Percentiles rank a stretch among this genome's conserved stretches.
These are phyloP conservation scores for Rhadinocentrus ornatus DNA, from an alignment of 2,797 vertebrate genomes.

Conservation along the genomic window DNA sequence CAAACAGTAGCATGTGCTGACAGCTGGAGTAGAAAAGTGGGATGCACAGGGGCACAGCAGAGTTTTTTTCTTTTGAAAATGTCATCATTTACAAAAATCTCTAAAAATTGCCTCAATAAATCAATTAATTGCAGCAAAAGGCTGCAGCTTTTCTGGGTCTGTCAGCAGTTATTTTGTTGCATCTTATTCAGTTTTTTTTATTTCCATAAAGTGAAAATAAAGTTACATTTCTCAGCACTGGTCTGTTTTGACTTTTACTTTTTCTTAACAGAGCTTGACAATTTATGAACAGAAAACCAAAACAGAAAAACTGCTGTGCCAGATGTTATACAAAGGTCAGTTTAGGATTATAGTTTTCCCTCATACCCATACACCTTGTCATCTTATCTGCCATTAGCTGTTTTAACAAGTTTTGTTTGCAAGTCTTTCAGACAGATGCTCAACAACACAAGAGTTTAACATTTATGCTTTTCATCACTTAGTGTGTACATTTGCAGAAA, in stretches of 20 bases:
- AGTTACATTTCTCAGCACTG: conserved; percentile 13
- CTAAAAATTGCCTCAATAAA: neutral
- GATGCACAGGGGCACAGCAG: conserved; percentile 50
- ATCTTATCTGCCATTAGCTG: conserved; percentile 58
- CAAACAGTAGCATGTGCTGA: conserved; percentile 80
- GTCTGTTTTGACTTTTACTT: conserved; percentile 20
- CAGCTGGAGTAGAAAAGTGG: conserved; percentile 62
- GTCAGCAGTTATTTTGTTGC: conserved; percentile 24
- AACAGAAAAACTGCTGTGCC: neutral
- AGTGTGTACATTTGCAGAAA: too few relatives aligned
- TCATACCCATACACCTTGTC: conserved; percentile 17
- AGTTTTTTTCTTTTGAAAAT: neutral
- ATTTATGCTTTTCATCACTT: conserved; percentile 53
- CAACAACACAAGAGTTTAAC: conserved; percentile 51
- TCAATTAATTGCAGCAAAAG: neutral
- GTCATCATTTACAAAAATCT: neutral
- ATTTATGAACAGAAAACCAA: neutral
- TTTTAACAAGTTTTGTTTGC: conserved; percentile 39
- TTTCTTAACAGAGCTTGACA: neutral
- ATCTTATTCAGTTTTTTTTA: neutral
- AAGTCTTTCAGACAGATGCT: conserved; percentile 28
- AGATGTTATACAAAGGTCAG: conserved; percentile 24
- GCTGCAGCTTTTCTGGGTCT: conserved; percentile 28
- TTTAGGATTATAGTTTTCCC: conserved; percentile 16
- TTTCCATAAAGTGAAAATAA: conserved; percentile 20